Percentiles rank a stretch among this genome's conserved stretches.
Conservation (phyloP, 2,113 vertebrate genomes). For the Chloropsis cyanopogon region DNA sequence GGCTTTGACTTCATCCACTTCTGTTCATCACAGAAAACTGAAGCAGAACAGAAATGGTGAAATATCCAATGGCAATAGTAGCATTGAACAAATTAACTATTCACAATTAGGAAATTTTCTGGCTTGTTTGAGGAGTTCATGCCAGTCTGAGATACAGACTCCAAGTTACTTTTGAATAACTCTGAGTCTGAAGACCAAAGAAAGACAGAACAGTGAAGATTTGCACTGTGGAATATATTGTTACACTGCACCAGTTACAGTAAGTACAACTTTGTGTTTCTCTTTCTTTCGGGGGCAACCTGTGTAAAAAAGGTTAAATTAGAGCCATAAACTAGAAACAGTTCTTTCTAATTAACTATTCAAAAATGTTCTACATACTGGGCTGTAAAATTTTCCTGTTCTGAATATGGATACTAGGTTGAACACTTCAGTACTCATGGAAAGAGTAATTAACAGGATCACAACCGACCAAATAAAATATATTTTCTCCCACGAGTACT, state of each 20-base stretch:
- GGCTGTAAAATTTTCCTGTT: not conserved
- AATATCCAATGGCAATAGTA: not conserved
- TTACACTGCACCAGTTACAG: not conserved
- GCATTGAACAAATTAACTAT: not conserved
- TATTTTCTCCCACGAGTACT: not conserved
- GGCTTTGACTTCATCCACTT: not conserved
- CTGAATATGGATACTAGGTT: not conserved
- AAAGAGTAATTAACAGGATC: not conserved
- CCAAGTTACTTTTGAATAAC: not conserved
- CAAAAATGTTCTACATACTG: not conserved
- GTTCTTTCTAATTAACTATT: not conserved
- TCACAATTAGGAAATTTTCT: not conserved
- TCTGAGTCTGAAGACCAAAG: not conserved
- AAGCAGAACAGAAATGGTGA: not conserved
- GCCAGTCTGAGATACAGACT: not conserved
- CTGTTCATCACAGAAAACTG: not conserved
- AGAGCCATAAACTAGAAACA: not conserved
- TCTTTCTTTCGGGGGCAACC: not conserved
- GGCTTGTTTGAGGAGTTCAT: not conserved
- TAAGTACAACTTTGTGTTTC: not conserved
- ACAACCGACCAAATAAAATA: not conserved
- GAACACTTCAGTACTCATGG: not conserved
- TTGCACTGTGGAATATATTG: not conserved
- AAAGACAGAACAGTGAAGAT: not conserved
- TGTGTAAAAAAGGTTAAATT: not conserved